Conservation (phyloP, 2,797 vertebrate species). For the Clarias pachynema region DNA sequence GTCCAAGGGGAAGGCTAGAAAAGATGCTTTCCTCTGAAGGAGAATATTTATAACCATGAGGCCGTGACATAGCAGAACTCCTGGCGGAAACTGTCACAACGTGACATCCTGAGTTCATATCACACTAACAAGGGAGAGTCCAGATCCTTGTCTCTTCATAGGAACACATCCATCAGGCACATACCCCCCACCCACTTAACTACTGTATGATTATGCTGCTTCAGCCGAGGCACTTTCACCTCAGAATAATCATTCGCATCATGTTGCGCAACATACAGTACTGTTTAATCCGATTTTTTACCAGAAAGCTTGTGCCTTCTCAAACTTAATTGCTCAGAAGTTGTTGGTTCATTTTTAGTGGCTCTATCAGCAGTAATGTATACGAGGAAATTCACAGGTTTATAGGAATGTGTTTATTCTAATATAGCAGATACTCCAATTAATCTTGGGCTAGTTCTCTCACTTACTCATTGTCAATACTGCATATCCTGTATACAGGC, state of each 20-base stretch:
- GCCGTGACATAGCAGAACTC: constrained; percentile 60
- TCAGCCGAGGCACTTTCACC: constrained; percentile 37
- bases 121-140: constrained; percentile 54
- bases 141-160: constrained; percentile 39
- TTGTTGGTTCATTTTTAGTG: background rate
- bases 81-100: constrained; percentile 56
- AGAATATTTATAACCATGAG: constrained; percentile 44
- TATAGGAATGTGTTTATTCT: background rate
- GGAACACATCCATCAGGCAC: constrained; percentile 45
- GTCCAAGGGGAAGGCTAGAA: constrained; percentile 23
- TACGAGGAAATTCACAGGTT: background rate
- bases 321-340: background rate
- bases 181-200: background rate
- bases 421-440: too few species aligned
- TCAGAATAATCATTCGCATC: constrained; percentile 37
- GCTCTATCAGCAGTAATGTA: background rate
- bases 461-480: too few species aligned
- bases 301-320: background rate
- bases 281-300: background rate
- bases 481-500: too few species aligned
- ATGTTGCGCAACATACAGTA: background rate
- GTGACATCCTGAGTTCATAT: constrained; percentile 65
- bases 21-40: background rate
- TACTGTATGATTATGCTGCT: background rate
- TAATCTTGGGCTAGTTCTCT: too few species aligned